Percentiles rank a stretch among this genome's conserved stretches.
phyloP scores from a whole-genome alignment of 2,797 vertebrate species.

The Acanthornis magna region DNA sequence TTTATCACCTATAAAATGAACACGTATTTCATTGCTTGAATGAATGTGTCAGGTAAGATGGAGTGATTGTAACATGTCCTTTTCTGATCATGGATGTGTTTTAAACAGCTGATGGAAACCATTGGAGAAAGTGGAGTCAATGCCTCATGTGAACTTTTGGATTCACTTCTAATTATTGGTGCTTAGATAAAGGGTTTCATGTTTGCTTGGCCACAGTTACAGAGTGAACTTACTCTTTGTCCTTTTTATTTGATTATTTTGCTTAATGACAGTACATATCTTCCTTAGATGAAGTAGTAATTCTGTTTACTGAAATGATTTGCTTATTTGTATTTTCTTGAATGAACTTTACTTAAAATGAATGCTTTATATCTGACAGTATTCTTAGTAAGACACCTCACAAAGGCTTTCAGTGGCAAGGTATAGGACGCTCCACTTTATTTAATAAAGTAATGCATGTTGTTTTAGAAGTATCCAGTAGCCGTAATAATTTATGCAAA shows the following conservation, averaged over 20 bases:
- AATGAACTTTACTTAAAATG: not conserved
- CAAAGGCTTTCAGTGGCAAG: not conserved
- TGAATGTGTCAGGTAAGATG: not conserved
- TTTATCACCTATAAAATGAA: not conserved
- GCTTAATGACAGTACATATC: not conserved
- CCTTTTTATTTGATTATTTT: not conserved
- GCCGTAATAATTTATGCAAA: not conserved
- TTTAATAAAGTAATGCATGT: not conserved
- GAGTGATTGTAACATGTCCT: not conserved
- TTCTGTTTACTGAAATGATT: not conserved
- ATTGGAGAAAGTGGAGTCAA: not conserved
- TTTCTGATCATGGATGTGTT: not conserved
- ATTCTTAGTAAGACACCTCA: not conserved
- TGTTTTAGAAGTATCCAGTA: not conserved
- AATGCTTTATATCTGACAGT: not conserved
- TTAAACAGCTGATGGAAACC: not conserved
- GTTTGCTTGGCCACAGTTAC: not conserved
- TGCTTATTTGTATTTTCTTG: not conserved
- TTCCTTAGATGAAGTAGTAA: not conserved
- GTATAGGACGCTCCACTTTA: not conserved
- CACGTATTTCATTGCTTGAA: not conserved
- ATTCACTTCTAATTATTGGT: not conserved
- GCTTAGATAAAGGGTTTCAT: not conserved
- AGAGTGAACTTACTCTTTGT: not conserved
- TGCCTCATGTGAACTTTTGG: not conserved